Conservation (phyloP, 2,113 vertebrate species). For the Rhinichthys klamathensis region DNA sequence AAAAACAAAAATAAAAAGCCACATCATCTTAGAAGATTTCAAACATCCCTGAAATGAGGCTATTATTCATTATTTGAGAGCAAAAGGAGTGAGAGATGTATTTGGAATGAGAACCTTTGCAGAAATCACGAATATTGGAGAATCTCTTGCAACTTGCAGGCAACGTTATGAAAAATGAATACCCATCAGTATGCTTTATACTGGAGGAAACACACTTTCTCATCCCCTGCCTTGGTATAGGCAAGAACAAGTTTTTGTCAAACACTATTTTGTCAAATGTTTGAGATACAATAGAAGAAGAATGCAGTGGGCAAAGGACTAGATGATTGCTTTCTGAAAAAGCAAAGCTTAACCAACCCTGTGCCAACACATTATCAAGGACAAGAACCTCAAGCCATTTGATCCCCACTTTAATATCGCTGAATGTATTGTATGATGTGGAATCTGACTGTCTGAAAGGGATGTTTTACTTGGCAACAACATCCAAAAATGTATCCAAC, state of each 20-base stretch:
- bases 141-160: background rate
- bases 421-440: background rate
- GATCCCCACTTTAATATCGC: background rate
- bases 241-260: background rate
- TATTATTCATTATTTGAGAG: background rate
- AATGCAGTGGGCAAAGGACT: background rate
- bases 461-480: background rate
- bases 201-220: background rate
- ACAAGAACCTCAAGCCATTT: background rate
- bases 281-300: background rate
- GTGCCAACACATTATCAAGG: background rate
- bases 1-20: too few relatives aligned
- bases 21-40: background rate
- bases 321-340: background rate
- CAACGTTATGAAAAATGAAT: background rate
- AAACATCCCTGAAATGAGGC: background rate
- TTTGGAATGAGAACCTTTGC: background rate
- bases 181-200: background rate
- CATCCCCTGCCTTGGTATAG: background rate
- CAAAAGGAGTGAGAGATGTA: background rate
- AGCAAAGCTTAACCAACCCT: background rate
- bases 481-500: too few relatives aligned
- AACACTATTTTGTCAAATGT: background rate
- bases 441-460: background rate
- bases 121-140: conserved; percentile 1